A percentile compares a stretch with the other conserved stretches of the same genome.
phyloP scores from a whole-genome alignment of 2,113 vertebrate genomes.

The Oreochromis niloticus region DNA sequence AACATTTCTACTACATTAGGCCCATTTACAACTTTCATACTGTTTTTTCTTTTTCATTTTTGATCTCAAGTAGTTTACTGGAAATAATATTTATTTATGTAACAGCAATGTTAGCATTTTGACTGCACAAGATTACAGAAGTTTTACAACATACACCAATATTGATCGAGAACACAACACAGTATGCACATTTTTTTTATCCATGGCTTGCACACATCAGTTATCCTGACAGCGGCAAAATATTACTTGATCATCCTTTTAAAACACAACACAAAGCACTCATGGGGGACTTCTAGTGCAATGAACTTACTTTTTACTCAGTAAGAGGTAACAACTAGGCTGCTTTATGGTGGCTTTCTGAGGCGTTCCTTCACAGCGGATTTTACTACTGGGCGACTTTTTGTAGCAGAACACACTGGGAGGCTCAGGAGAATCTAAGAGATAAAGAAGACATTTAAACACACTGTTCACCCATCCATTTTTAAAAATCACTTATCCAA shows the following conservation, averaged over 20 bases:
- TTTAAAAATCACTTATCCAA: neutral
- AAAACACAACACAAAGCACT: neutral
- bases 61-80: neutral
- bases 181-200: neutral
- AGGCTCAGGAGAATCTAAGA: constrained; percentile 58
- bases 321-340: constrained; percentile 52
- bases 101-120: neutral
- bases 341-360: neutral
- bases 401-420: constrained; percentile 62
- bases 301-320: constrained; percentile 52
- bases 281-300: neutral
- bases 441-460: neutral
- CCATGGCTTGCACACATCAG: neutral
- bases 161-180: neutral
- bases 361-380: constrained; percentile 68
- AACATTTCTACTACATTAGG: neutral
- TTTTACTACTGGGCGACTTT: constrained; percentile 68
- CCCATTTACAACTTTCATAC: neutral
- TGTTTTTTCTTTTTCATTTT: neutral
- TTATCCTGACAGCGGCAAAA: neutral
- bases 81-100: neutral
- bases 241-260: neutral
- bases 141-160: neutral
- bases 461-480: neutral
- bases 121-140: neutral